Evolutionary conservation across 2,888 invertebrate genomes (phyloP), one percentile per base, ranked within the genome.

Genomic region (Hyles lineata): DNA sequence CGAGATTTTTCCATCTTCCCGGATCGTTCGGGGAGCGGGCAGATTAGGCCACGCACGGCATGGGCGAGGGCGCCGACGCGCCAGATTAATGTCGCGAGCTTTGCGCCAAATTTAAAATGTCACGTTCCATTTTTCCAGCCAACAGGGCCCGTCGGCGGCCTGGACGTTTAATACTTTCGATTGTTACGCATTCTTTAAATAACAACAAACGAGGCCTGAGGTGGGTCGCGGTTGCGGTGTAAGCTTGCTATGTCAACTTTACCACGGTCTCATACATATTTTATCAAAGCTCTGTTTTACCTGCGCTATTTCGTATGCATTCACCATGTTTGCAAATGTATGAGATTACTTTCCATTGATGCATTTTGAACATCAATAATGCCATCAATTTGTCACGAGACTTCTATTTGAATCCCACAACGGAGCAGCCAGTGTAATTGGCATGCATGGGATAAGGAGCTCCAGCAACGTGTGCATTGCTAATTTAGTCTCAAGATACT

Each of bases 41-140:
- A 92, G 92, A 93, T 92, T 92, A 92, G 91, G 89, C 90, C 90
- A 91, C 90, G 92, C 91, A 90, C 90, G 88, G 87, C 83, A 84
- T 85, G 84, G 89, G 88, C 87, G 88, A 89, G 90, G 90, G 92
- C 92, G 92, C 87, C 90, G 92, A 92, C 92, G 89, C 90, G 90
- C 88, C 89, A 92, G 91, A 92, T 93, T 92, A 93, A 93, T 92
- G 93, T 90, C 88, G 89, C 88, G 86, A 93, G 91, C 92, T 92
- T 92, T 91, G 89, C 90, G 90, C 89, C 89, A 92, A 90, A 92
- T 92, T 93, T 92, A 90, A 92, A 93, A 93, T 92, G 92, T 91
- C 93, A 92, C 92, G 90, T 90, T 90, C 91, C 91, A 90, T 93
- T 92, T 93, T 91, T 91, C 90, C 91, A 91, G 89, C 88, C 87